Conservation (phyloP, 2,888 invertebrate genomes). For the Junonia oenone region DNA sequence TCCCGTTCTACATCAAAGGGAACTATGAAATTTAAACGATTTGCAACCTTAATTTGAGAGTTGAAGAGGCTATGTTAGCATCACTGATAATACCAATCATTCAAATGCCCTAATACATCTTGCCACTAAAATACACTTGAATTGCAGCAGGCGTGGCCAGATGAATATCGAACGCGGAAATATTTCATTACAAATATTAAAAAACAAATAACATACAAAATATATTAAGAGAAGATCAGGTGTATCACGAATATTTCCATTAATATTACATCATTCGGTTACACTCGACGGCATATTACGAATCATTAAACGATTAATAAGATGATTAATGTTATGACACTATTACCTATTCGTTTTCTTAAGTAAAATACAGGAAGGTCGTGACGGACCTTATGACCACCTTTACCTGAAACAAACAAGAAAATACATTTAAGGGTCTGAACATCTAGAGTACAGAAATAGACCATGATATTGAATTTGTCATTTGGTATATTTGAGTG, state of each 20-base stretch:
- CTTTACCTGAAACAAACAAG: conserved; percentile 53
- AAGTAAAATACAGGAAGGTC: neutral
- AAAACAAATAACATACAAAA: conserved; percentile 29
- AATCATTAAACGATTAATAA: neutral
- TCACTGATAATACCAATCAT: conserved; percentile 36
- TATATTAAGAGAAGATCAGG: neutral
- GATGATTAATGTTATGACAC: neutral
- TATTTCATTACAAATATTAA: conserved; percentile 48
- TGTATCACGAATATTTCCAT: neutral
- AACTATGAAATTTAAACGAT: conserved; percentile 53
- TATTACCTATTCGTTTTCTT: neutral
- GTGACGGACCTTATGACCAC: conserved; percentile 5
- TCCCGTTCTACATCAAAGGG: conserved; percentile 77
- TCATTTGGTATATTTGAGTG: conserved; percentile 51
- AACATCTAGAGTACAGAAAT: conserved; percentile 45
- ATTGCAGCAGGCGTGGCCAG: conserved; percentile 55
- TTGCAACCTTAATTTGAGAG: conserved; percentile 52
- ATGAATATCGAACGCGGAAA: conserved; percentile 53
- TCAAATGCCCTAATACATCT: conserved; percentile 62
- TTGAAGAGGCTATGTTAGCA: conserved; percentile 37
- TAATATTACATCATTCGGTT: no score
- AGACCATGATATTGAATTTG: conserved; percentile 59
- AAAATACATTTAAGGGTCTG: conserved; percentile 35
- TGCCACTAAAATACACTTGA: conserved; percentile 63
- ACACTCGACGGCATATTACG: no score